These are phyloP conservation scores for Mallotus villosus DNA, from an alignment of 2,797 vertebrate genomes.

Conservation along the genomic window DNA sequence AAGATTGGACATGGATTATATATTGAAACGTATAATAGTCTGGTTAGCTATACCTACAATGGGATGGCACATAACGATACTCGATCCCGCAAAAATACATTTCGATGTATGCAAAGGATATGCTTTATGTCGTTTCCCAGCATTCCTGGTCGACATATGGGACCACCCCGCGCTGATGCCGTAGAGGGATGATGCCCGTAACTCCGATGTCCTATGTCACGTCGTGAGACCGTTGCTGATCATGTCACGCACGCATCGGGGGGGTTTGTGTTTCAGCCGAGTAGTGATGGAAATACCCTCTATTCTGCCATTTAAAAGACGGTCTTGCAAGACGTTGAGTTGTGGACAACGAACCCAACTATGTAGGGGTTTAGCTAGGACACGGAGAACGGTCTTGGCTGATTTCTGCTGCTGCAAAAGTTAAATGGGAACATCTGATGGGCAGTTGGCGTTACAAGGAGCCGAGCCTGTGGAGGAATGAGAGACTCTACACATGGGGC, in stretches of 20 bases:
- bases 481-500: slow-evolving; percentile 98
- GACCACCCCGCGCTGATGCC: slow-evolving; percentile 2
- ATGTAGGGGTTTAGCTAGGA: slow-evolving; percentile 58
- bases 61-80: not conserved
- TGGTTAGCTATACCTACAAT: slow-evolving; percentile 3
- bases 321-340: slow-evolving; percentile 5
- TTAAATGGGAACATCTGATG: slow-evolving; percentile 91
- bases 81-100: not conserved
- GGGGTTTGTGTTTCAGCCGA: slow-evolving; percentile 47
- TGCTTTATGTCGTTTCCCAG: not conserved
- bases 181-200: not conserved
- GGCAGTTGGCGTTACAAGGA: slow-evolving; percentile 88
- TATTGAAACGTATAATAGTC: not conserved
- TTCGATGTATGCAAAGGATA: not conserved
- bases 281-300: slow-evolving; percentile 60
- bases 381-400: slow-evolving; percentile 31
- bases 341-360: not conserved
- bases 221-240: slow-evolving; percentile 47
- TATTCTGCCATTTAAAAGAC: slow-evolving; percentile 60
- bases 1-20: too few species aligned
- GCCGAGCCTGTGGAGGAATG: slow-evolving; percentile 94
- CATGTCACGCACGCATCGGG: slow-evolving; percentile 52
- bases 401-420: slow-evolving; percentile 28
- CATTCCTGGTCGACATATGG: not conserved
- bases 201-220: slow-evolving; percentile 36